Conservation (phyloP, 1,140 invertebrate species). For the Pararge aegeria region DNA sequence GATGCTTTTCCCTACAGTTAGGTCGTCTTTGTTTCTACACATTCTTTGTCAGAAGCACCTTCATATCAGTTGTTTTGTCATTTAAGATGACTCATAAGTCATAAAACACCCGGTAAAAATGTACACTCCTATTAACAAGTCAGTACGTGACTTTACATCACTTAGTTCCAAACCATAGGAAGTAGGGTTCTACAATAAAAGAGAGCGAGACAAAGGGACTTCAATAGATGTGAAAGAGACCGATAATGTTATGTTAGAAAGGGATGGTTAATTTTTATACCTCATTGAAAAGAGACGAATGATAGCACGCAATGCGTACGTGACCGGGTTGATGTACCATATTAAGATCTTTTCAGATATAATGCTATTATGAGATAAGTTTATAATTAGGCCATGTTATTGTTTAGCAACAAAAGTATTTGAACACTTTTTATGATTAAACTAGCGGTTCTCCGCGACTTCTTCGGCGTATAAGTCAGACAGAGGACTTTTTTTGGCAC, state of each 20-base stretch:
- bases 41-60: no score
- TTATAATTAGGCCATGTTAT: conserved; percentile 14
- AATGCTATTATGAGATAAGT: not conserved
- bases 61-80: no score
- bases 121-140: not conserved
- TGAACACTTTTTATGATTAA: not conserved
- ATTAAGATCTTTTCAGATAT: not conserved
- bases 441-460: no score
- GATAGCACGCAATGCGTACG: conserved; percentile 22
- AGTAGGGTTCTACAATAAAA: not conserved
- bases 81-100: no score
- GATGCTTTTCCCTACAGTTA: no score
- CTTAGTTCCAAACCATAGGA: not conserved
- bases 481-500: no score
- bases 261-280: not conserved
- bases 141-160: not conserved
- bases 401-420: conserved; percentile 19
- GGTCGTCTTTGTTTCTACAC: no score
- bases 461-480: no score
- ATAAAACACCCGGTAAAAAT: no score
- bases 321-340: conserved; percentile 26
- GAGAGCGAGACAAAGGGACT: not conserved
- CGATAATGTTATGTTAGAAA: conserved; percentile 2
- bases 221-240: not conserved
- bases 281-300: not conserved